Conservation (phyloP, 1,140 invertebrate species). For the Lepidostoma basale region DNA sequence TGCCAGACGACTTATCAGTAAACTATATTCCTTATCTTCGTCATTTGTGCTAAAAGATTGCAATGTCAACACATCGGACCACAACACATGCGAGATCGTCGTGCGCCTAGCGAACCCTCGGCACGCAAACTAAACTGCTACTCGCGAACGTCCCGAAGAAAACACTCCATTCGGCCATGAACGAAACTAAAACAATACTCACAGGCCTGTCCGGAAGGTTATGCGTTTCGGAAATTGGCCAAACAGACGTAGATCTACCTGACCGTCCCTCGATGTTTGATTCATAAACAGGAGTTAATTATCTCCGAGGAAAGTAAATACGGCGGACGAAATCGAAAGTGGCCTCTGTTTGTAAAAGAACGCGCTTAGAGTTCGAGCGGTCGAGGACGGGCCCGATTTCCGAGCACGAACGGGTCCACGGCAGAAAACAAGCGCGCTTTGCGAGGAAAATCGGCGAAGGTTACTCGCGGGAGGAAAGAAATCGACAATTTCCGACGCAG, state of each 20-base stretch:
- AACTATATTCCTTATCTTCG: conserved; percentile 14
- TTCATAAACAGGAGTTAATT: conserved; percentile 22
- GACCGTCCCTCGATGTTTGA: conserved; percentile 12
- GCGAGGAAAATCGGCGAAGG: conserved; percentile 1
- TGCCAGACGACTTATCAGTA: conserved; percentile 7
- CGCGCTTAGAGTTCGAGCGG: background rate
- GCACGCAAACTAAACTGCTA: background rate
- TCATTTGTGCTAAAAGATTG: conserved; percentile 10
- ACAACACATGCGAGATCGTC: conserved; percentile 6
- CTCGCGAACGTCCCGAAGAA: no score
- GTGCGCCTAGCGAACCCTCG: no score
- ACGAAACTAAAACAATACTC: background rate
- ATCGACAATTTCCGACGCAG: conserved; percentile 16
- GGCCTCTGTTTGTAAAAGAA: conserved; percentile 3
- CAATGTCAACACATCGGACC: conserved; percentile 19
- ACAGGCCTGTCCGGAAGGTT: background rate
- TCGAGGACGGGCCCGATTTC: background rate
- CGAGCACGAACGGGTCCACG: background rate
- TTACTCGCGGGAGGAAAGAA: conserved; percentile 16
- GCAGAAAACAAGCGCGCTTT: background rate
- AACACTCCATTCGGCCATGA: conserved; percentile 5
- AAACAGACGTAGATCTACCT: background rate
- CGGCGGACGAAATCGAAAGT: conserved; percentile 25
- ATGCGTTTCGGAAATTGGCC: background rate
- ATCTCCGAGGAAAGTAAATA: conserved; percentile 30